These are phyloP conservation scores for Helostoma temminkii DNA, from an alignment of 2,797 vertebrate species.

Conservation along the genomic window DNA sequence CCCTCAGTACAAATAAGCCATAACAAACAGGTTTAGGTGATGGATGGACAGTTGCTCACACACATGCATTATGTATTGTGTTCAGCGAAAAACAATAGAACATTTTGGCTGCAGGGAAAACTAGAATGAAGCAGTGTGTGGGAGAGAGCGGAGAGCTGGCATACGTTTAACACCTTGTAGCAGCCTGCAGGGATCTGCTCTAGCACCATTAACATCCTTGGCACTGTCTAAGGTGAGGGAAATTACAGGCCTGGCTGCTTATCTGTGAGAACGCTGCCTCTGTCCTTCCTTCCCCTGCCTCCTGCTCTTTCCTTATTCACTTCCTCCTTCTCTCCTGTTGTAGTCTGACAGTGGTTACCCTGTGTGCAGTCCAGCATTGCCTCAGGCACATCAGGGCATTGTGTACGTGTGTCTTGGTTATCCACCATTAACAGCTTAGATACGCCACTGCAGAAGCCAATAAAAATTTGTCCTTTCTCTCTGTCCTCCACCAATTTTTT, in stretches of 20 bases:
- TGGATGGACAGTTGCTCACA: too few relatives aligned
- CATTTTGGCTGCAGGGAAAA: not conserved
- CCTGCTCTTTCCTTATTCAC: not conserved
- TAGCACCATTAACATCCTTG: conserved; percentile 51
- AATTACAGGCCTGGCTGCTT: conserved; percentile 45
- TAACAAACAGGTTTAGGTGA: too few relatives aligned
- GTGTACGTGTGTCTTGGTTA: not conserved
- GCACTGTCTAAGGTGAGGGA: conserved; percentile 33
- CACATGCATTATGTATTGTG: not conserved
- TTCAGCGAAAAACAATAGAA: not conserved
- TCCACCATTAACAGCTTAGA: conserved; percentile 3
- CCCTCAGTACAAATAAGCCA: too few relatives aligned
- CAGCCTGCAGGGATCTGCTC: conserved; percentile 46
- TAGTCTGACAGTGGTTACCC: conserved; percentile 49
- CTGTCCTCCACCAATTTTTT: not conserved
- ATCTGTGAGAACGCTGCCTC: conserved; percentile 21
- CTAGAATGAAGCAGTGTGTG: conserved; percentile 16
- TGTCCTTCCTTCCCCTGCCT: not conserved
- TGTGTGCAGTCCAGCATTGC: conserved; percentile 20
- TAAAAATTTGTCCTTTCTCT: conserved; percentile 12
- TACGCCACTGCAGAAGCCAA: conserved; percentile 37
- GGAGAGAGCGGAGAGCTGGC: conserved; percentile 30
- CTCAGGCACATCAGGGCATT: conserved; percentile 20
- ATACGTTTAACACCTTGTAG: conserved; percentile 57
- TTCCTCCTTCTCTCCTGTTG: conserved; percentile 6